Evolutionary conservation across 2,797 vertebrate genomes (phyloP), one percentile per base, ranked within the genome.

Genomic region (Pipistrellus nathusii): DNA sequence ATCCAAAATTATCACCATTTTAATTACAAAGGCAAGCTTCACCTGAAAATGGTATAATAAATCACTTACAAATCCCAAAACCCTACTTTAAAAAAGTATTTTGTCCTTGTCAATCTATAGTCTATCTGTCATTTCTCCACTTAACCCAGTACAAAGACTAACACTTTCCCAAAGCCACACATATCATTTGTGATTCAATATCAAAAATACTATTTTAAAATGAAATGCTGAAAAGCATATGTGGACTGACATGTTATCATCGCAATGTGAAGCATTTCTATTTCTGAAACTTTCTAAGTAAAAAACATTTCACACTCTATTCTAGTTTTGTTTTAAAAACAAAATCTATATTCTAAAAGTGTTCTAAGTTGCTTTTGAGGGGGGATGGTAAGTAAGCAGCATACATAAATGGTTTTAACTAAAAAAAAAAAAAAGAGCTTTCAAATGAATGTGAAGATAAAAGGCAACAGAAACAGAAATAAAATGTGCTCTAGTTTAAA

Each of bases 271-370:
- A 93, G 23, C 5, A 85, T 72, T 93, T 86, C 53, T 87, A 57
- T 41, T 68, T 83, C 21, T 71, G 18, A 68, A 84, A 90, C 17
- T 76, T 69, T 64, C 17, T 46, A 89, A 66, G 32, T 32, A 77
- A 20, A 88, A 85, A 91, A 88, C 17, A 62, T 87, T 92, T 71
- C 23, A 77, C 18, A 66, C 17, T 20, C 38, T 76, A 51, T 51
- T 48, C 27, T 30, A 82, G 30, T 77, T 95, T 55, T 90, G 41
- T n/a, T 85, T 68, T 71, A 78, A 88, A 85, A 91, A 82, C 30
- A 86, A 71, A 85, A 48, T 1, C 18, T 83, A 35, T 55, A 80
- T 88, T 94, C 62, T 93, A 69, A 90, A 93, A 83, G 23, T 83
- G n/a, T 72, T 87, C n/a, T 85, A 88, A 77, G 10, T 64, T 87